Evolutionary conservation across 2,797 vertebrate genomes (phyloP).

Genomic region (Tragopan temminckii): DNA sequence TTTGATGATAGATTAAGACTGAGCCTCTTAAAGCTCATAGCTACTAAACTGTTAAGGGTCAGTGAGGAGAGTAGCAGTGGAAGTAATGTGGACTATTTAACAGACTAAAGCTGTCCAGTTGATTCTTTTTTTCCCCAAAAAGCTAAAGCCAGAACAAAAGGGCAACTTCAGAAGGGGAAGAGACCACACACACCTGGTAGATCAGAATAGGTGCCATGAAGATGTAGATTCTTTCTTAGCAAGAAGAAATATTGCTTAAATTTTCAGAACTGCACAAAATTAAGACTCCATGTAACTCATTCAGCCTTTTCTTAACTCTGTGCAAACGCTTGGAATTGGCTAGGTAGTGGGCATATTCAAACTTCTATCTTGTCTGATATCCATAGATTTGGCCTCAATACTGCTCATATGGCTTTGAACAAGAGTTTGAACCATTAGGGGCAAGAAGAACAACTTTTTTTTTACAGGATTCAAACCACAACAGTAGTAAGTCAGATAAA

Average conservation of each 20-base stretch:
- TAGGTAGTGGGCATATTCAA: neutral
- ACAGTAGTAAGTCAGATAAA: neutral
- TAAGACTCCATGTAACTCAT: neutral
- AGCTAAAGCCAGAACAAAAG: slow-evolving; percentile 51
- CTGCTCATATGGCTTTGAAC: neutral
- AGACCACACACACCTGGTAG: slow-evolving; percentile 69
- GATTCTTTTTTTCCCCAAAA: neutral
- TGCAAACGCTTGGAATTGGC: neutral
- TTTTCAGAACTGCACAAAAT: slow-evolving; percentile 32
- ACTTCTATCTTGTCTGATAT: neutral
- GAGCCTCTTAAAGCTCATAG: slow-evolving; percentile 53
- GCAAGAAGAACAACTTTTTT: neutral
- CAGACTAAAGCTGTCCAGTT: slow-evolving; percentile 28
- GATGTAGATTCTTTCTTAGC: slow-evolving; percentile 35
- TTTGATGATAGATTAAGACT: slow-evolving; percentile 75
- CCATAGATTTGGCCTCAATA: neutral
- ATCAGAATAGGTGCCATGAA: slow-evolving; percentile 33
- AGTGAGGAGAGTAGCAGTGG: slow-evolving; percentile 33
- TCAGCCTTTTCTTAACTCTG: neutral
- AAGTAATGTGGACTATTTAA: slow-evolving; percentile 63
- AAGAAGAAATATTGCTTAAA: neutral
- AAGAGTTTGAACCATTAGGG: neutral
- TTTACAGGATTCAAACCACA: neutral
- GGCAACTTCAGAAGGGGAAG: slow-evolving; percentile 23
- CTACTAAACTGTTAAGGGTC: slow-evolving; percentile 70